Evolutionary conservation across 1,140 invertebrate species (phyloP), one percentile per base, ranked within the genome.

Genomic region (Drosophila nannoptera): DNA sequence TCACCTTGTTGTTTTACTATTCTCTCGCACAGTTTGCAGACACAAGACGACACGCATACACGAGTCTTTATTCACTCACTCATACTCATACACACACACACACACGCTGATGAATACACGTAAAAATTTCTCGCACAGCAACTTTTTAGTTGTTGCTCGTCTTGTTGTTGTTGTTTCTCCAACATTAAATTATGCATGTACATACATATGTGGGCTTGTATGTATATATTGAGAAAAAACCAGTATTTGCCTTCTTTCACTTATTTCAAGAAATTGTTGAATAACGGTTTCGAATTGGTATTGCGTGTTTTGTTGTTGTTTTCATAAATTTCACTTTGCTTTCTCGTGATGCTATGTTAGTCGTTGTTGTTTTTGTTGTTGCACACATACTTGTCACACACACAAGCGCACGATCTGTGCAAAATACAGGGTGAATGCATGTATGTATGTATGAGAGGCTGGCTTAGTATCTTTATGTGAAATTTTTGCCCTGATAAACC

Each of bases 181-280:
- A 68, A 76, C 75, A 71, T 70, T 75, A 49, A 35, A 53, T 36
- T 40, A 53, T 29, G 16, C 14, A 53, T 38, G 5, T 9, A 52
- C 12, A 52, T 35, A 49, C 75, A 50, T 56, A 43, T 54, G 22
- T 69, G 33, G 42, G 14, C 58, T 49, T 50, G 33, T 61, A 61
- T 52, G 48, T 66, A 8, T 63, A 68, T 62, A 49, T 61, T 43
- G 40, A 43, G 22, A 22, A 55, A 77, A 84, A 86, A 83, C 80
- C 80, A 83, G 81, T 84, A 84, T 86, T 86, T 83, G 69, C 74
- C 75, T 83, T 78, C 81, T 84, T 84, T 84, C 81, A 86, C 80
- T 83, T 84, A 83, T 84, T 80, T 76, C 73, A 84, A 78, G 76
- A 84, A 83, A 84, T 74, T 83, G 80, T 83, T 83, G 73, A 83